phyloP scores from a whole-genome alignment of 2,888 invertebrate genomes.

The Platypus cylindrus region DNA sequence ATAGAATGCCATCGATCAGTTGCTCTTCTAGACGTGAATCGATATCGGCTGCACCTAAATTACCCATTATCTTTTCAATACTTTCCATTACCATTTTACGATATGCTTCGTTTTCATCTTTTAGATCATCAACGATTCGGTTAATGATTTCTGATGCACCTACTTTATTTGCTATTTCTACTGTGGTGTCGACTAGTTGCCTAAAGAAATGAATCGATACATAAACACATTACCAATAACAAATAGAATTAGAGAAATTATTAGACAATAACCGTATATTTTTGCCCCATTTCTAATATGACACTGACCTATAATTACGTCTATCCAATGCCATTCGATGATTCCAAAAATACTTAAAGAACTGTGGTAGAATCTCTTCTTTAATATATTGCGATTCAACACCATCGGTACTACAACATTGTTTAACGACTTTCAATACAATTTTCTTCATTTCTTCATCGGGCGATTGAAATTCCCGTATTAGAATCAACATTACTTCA shows the following conservation, averaged over 20 bases:
- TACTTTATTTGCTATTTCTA: conserved; percentile 99
- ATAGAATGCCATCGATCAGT: conserved; percentile 96
- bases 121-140: conserved; percentile 95
- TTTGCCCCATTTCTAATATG: too few species aligned
- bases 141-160: conserved; percentile 99
- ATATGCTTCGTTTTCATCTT: conserved; percentile 99
- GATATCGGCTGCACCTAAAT: conserved; percentile 94
- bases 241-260: too few species aligned
- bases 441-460: conserved; percentile 99
- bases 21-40: conserved; percentile 97
- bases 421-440: conserved; percentile 98
- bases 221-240: too few species aligned
- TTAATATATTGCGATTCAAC: conserved; percentile 99
- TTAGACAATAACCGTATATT: too few species aligned
- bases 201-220: conserved; percentile 32
- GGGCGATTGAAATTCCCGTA: conserved; percentile 98
- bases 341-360: conserved; percentile 99
- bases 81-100: conserved; percentile 99
- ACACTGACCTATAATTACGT: conserved; percentile 88
- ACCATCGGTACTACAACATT: conserved; percentile 99
- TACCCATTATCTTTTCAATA: conserved; percentile 96
- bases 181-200: conserved; percentile 97
- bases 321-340: conserved; percentile 98
- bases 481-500: conserved; percentile 97
- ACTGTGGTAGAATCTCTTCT: conserved; percentile 96